Percentiles rank a stretch among this genome's conserved stretches.
Evolutionary conservation across 2,888 invertebrate genomes (phyloP).

Genomic region (Drosophila mimica): DNA sequence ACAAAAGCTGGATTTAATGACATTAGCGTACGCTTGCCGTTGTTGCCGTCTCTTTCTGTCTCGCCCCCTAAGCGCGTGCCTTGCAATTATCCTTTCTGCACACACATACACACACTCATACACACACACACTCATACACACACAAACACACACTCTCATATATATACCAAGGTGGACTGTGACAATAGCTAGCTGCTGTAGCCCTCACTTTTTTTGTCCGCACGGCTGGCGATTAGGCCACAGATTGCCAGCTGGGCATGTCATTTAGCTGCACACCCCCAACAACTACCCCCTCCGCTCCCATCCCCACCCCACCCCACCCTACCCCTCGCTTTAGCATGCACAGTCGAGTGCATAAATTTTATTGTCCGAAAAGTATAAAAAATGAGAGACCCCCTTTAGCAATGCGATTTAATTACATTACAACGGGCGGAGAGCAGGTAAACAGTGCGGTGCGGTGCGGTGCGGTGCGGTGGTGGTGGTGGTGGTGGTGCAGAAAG

Average conservation of each 20-base stretch:
- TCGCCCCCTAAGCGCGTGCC: slow-evolving; percentile 24
- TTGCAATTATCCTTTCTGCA: slow-evolving; percentile 68
- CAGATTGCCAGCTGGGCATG: slow-evolving; percentile 71
- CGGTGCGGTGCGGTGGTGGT: too few species aligned
- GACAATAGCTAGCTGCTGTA: slow-evolving; percentile 35
- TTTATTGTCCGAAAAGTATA: slow-evolving; percentile 67
- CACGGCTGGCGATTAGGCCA: slow-evolving; percentile 60
- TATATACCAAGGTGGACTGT: slow-evolving; percentile 39
- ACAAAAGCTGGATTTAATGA: slow-evolving; percentile 61
- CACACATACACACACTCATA: slow-evolving; percentile 18
- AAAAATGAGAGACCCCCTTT: slow-evolving; percentile 31
- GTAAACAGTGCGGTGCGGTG: not conserved
- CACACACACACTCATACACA: slow-evolving; percentile 10
- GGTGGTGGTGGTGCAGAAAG: not conserved
- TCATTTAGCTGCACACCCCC: slow-evolving; percentile 54
- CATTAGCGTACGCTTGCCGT: slow-evolving; percentile 53
- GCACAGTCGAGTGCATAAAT: slow-evolving; percentile 67
- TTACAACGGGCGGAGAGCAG: slow-evolving; percentile 40
- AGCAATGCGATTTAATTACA: slow-evolving; percentile 75
- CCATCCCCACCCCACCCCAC: too few species aligned
- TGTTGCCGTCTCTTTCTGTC: slow-evolving; percentile 16
- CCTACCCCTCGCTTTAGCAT: not conserved
- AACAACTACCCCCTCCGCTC: not conserved
- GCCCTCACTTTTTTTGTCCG: slow-evolving; percentile 4
- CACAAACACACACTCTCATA: not conserved